phyloP scores from a whole-genome alignment of 1,140 invertebrate genomes.

The Propsilocerus akamusi region DNA sequence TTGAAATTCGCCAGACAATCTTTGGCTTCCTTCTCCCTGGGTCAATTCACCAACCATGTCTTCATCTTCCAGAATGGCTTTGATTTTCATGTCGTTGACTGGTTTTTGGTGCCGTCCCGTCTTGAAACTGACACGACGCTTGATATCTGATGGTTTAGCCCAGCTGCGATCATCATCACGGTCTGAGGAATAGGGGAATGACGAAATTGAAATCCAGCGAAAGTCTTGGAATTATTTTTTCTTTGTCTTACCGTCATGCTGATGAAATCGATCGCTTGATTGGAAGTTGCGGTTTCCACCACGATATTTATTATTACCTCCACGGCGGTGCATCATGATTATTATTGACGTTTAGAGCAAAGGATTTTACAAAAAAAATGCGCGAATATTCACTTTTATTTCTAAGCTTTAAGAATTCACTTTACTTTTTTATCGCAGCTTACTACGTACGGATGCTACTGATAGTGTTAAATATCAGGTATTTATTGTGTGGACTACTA shows the following conservation, averaged over 20 bases:
- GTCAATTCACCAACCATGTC: conserved; percentile 28
- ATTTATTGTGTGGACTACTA: too few relatives aligned
- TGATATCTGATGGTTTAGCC: conserved; percentile 11
- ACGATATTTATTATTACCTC: neutral
- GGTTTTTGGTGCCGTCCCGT: conserved; percentile 19
- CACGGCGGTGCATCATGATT: neutral
- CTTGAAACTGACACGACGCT: conserved; percentile 33
- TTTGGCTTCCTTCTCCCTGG: conserved; percentile 12
- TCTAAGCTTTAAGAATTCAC: too few relatives aligned
- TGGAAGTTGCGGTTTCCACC: neutral
- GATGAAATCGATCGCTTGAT: neutral
- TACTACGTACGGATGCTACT: too few relatives aligned
- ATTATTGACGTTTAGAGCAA: too few relatives aligned
- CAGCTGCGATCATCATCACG: conserved; percentile 24
- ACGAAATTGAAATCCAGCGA: neutral
- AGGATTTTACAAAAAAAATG: too few relatives aligned
- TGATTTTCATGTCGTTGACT: conserved; percentile 24
- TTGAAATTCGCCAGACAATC: conserved; percentile 16
- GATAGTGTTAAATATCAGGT: too few relatives aligned
- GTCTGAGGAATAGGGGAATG: conserved; percentile 14
- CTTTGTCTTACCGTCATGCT: neutral
- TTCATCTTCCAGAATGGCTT: conserved; percentile 31
- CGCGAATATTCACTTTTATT: too few relatives aligned
- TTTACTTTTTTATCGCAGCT: too few relatives aligned
- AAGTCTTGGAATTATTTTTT: neutral